phyloP scores from a whole-genome alignment of 2,113 vertebrate genomes.

The Rhinolophus ferrumequinum region DNA sequence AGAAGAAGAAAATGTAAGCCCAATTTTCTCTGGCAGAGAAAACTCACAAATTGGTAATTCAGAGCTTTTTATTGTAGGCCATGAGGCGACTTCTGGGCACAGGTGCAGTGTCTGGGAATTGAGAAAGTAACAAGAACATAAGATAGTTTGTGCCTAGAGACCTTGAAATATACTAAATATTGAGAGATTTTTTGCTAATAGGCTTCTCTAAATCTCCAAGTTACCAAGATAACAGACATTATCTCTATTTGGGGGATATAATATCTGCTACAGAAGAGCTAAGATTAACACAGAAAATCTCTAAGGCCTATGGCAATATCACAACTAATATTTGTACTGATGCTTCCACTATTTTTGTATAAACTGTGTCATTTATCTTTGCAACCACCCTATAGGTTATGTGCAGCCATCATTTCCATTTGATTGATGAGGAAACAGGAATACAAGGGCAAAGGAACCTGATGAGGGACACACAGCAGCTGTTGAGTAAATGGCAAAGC shows the following conservation, averaged over 20 bases:
- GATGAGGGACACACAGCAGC: neutral
- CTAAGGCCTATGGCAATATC: neutral
- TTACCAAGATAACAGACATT: neutral
- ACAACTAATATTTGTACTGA: neutral
- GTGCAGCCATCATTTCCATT: neutral
- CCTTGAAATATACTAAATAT: neutral
- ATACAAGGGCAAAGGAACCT: neutral
- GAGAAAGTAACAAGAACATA: neutral
- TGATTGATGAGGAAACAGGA: neutral
- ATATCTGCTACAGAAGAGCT: neutral
- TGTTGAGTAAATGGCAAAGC: neutral
- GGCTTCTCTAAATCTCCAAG: neutral
- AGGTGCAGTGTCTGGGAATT: neutral
- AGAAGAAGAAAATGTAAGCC: neutral
- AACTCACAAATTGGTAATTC: neutral
- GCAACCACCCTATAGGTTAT: neutral
- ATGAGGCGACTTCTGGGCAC: neutral
- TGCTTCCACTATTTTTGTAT: neutral
- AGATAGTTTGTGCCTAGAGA: neutral
- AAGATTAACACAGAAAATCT: neutral
- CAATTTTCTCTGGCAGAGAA: neutral
- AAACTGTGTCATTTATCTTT: neutral
- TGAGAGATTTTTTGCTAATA: neutral
- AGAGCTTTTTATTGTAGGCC: neutral
- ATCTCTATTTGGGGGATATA: neutral